Evolutionary conservation across 2,797 vertebrate genomes (phyloP).

Genomic region (Syngnathus rostellatus): DNA sequence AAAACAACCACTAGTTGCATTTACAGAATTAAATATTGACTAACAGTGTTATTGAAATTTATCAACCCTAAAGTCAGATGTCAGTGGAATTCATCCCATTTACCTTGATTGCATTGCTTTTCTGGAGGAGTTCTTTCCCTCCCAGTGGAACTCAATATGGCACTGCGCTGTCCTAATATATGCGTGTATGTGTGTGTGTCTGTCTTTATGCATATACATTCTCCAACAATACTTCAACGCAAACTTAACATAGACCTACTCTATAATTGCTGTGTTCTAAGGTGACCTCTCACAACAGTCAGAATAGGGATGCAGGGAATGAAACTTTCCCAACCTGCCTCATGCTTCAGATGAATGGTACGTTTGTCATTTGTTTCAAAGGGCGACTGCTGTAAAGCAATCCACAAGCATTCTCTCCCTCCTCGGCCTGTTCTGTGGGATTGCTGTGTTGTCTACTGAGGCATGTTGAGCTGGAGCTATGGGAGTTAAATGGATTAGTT

Average conservation of each 20-base stretch:
- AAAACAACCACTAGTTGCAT: slow-evolving; percentile 82
- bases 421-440: slow-evolving; percentile 55
- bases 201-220: too few relatives aligned
- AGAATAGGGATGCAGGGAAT: slow-evolving; percentile 24
- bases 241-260: not conserved
- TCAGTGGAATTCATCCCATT: slow-evolving; percentile 16
- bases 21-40: slow-evolving; percentile 91
- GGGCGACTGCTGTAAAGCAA: slow-evolving; percentile 76
- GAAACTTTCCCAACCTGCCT: slow-evolving; percentile 56
- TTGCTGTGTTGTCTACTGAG: slow-evolving; percentile 69
- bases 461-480: slow-evolving; percentile 61
- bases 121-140: not conserved
- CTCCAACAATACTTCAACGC: slow-evolving; percentile 19
- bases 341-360: slow-evolving; percentile 67
- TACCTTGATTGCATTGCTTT: slow-evolving; percentile 3
- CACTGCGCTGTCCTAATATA: not conserved
- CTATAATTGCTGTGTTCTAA: slow-evolving; percentile 39
- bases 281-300: slow-evolving; percentile 37
- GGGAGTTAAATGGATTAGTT: slow-evolving; percentile 92
- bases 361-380: slow-evolving; percentile 87
- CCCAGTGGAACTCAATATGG: not conserved
- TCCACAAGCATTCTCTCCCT: slow-evolving; percentile 70
- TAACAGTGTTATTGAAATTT: slow-evolving; percentile 72
- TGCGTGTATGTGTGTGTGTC: not conserved
- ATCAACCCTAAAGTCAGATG: slow-evolving; percentile 32